These are phyloP conservation scores for Psittacus erithacus DNA, from an alignment of 2,113 vertebrate genomes.

Conservation along the genomic window DNA sequence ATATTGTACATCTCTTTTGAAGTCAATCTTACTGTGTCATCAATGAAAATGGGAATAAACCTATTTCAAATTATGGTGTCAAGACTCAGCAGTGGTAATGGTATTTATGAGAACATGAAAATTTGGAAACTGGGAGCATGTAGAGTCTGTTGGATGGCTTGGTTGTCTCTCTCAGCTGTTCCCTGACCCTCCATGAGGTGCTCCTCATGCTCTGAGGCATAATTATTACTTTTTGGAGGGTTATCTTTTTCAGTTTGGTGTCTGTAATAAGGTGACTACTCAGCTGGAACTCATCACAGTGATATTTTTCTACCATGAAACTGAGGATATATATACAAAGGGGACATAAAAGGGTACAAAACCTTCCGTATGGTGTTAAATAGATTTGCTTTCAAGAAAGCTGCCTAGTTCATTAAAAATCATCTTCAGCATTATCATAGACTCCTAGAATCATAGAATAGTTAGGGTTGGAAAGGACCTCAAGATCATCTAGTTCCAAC, in stretches of 20 bases:
- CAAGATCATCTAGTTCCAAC: not conserved
- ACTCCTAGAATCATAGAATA: not conserved
- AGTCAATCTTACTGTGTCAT: not conserved
- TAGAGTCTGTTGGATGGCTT: not conserved
- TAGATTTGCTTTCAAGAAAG: not conserved
- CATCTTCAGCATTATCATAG: not conserved
- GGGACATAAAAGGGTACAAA: not conserved
- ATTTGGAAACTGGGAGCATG: not conserved
- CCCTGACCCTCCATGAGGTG: not conserved
- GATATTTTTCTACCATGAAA: not conserved
- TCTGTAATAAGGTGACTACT: not conserved
- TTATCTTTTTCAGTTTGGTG: not conserved
- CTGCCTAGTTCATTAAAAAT: not conserved
- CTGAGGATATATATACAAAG: not conserved
- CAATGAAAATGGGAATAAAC: not conserved
- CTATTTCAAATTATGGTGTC: not conserved
- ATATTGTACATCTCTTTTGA: not conserved
- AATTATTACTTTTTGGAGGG: not conserved
- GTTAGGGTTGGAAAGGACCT: not conserved
- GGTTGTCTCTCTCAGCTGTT: not conserved
- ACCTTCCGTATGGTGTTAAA: not conserved
- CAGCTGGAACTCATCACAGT: not conserved
- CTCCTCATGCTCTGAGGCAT: not conserved
- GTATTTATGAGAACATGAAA: not conserved
- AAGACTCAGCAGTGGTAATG: accelerated